Evolutionary conservation across 2,888 invertebrate species (phyloP).

Genomic region (Dexiosoma caninum): DNA sequence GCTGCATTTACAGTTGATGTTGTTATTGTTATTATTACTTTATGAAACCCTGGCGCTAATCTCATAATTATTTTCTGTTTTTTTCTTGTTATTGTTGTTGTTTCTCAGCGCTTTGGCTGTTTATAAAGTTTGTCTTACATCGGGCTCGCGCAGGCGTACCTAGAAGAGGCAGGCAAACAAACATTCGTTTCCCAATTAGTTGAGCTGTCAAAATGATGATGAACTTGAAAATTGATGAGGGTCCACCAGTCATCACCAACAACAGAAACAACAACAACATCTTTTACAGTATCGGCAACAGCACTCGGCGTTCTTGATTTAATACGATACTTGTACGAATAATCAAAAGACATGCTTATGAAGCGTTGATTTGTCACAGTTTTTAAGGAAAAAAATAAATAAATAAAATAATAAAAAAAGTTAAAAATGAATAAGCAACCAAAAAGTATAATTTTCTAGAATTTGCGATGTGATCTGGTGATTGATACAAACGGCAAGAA

Average conservation of each 20-base stretch:
- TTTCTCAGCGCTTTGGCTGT: neutral
- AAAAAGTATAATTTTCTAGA: slow-evolving; percentile 18
- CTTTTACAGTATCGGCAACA: slow-evolving; percentile 13
- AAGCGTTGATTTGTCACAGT: slow-evolving; percentile 65
- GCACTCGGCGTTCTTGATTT: slow-evolving; percentile 13
- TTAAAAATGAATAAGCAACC: neutral
- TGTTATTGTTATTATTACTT: slow-evolving; percentile 6
- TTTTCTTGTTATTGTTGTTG: slow-evolving; percentile 15
- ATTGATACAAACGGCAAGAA: slow-evolving; percentile 35
- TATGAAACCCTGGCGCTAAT: slow-evolving; percentile 71
- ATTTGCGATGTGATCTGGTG: slow-evolving; percentile 26
- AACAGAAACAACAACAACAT: slow-evolving; percentile 25
- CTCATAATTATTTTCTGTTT: slow-evolving; percentile 71
- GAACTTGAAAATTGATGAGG: slow-evolving; percentile 73
- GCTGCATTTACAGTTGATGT: slow-evolving; percentile 2
- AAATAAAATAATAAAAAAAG: neutral
- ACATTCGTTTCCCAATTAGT: slow-evolving; percentile 74
- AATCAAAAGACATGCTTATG: slow-evolving; percentile 52
- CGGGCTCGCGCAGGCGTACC: neutral
- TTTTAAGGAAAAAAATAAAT: slow-evolving; percentile 46
- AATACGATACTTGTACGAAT: slow-evolving; percentile 50
- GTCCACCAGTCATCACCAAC: slow-evolving; percentile 66
- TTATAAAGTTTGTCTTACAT: neutral
- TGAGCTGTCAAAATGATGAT: slow-evolving; percentile 76
- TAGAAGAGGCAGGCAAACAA: slow-evolving; percentile 17